These are phyloP conservation scores for Rhynchophorus ferrugineus DNA, from an alignment of 1,140 invertebrate genomes.

Conservation along the genomic window DNA sequence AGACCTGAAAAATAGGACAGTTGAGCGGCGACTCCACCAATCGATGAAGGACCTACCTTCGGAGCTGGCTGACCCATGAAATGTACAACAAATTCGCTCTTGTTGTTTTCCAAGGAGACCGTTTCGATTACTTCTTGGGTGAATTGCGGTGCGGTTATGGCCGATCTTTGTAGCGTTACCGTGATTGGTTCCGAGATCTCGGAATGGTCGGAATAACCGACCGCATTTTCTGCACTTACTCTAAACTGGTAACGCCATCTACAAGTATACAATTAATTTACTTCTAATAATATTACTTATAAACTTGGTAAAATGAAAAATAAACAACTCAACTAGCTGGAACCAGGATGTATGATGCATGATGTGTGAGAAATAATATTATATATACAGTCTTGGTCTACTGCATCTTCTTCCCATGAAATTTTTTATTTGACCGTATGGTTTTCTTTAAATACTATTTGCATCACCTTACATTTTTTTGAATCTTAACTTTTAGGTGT, in stretches of 20 bases:
- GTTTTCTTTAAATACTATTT: too few relatives aligned
- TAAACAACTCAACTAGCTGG: too few relatives aligned
- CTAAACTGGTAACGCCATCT: constrained; percentile 79
- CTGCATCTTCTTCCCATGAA: too few relatives aligned
- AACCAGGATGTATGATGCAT: too few relatives aligned
- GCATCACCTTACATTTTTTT: too few relatives aligned
- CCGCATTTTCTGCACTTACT: constrained; percentile 77
- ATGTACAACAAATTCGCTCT: constrained; percentile 74
- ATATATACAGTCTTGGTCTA: too few relatives aligned
- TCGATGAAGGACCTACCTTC: constrained; percentile 37
- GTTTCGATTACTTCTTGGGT: constrained; percentile 58
- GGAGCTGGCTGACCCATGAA: constrained; percentile 77
- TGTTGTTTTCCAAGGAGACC: constrained; percentile 66
- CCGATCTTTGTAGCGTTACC: constrained; percentile 60
- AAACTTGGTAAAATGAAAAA: too few relatives aligned
- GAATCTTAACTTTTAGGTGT: too few relatives aligned
- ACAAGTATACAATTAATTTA: too few relatives aligned
- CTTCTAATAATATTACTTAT: too few relatives aligned
- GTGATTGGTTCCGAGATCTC: constrained; percentile 70
- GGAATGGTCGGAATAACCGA: constrained; percentile 71
- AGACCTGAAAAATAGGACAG: constrained; percentile 47
- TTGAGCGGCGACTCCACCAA: background rate
- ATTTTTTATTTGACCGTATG: too few relatives aligned
- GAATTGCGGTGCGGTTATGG: constrained; percentile 60
- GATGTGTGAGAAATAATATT: too few relatives aligned